Evolutionary conservation across 2,113 vertebrate species (phyloP).

Genomic region (Myotis brandtii): DNA sequence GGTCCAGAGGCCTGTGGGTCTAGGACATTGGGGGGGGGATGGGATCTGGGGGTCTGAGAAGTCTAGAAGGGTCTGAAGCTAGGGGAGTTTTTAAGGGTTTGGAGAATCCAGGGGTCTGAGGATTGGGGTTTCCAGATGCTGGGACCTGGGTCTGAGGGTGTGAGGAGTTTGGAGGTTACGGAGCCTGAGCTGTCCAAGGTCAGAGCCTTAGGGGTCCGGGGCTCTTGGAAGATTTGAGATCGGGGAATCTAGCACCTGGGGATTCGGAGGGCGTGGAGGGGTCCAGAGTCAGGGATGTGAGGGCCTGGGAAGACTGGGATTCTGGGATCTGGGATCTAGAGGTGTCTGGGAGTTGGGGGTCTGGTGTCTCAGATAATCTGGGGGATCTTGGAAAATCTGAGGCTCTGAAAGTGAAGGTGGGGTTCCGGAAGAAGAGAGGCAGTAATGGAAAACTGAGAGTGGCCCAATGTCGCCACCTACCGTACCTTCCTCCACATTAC

Average conservation of each 20-base stretch:
- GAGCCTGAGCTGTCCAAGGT: too few species aligned
- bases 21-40: background rate
- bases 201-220: background rate
- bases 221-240: background rate
- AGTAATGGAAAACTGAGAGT: background rate
- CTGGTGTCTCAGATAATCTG: background rate
- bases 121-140: background rate
- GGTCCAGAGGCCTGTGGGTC: background rate
- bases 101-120: background rate
- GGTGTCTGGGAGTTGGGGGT: background rate
- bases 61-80: background rate
- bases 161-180: background rate
- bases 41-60: background rate
- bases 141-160: background rate
- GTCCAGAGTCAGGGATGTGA: background rate
- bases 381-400: background rate
- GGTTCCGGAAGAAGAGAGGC: accelerated
- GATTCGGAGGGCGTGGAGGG: accelerated
- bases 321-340: background rate
- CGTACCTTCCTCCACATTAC: background rate
- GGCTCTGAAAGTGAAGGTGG: background rate
- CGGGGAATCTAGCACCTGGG: background rate
- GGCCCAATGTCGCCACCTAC: conserved; percentile 40
- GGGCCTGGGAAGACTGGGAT: background rate
- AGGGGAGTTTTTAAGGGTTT: background rate